phyloP scores from a whole-genome alignment of 2,797 vertebrate genomes.

The Trachops cirrhosus region DNA sequence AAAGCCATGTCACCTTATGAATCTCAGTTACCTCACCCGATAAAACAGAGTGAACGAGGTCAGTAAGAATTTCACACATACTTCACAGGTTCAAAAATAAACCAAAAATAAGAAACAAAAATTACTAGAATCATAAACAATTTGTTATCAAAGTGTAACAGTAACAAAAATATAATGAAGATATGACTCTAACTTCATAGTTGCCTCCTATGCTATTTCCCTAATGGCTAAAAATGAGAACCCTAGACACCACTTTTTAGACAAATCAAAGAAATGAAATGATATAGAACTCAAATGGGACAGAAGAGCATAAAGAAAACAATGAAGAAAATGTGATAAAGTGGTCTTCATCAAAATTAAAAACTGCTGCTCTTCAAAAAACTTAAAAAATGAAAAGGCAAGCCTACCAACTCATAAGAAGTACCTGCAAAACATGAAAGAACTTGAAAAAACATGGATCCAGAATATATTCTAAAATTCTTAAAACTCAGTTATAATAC shows the following conservation, averaged over 20 bases:
- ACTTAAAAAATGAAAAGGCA: background rate
- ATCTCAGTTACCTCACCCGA: background rate
- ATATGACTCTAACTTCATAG: background rate
- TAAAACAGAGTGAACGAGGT: background rate
- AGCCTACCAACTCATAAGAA: background rate
- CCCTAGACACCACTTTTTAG: background rate
- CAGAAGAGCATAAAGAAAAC: background rate
- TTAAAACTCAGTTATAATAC: background rate
- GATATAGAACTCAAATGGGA: background rate
- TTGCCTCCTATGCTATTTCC: background rate
- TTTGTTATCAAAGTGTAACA: background rate
- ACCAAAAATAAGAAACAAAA: background rate
- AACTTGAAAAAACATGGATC: background rate
- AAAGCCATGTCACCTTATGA: background rate
- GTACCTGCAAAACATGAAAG: background rate
- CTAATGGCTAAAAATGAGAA: background rate
- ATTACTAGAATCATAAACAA: background rate
- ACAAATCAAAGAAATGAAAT: slow-evolving; percentile 47
- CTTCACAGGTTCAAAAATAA: slow-evolving; percentile 24
- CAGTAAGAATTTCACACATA: background rate
- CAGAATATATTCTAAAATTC: background rate
- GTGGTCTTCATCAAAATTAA: slow-evolving; percentile 7
- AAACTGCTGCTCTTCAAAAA: slow-evolving; percentile 14
- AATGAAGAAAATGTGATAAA: background rate
- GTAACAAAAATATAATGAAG: background rate